Base-by-base conservation (phyloP, 1,140 invertebrate genomes). In the Drosophila fuyamai region DNA sequence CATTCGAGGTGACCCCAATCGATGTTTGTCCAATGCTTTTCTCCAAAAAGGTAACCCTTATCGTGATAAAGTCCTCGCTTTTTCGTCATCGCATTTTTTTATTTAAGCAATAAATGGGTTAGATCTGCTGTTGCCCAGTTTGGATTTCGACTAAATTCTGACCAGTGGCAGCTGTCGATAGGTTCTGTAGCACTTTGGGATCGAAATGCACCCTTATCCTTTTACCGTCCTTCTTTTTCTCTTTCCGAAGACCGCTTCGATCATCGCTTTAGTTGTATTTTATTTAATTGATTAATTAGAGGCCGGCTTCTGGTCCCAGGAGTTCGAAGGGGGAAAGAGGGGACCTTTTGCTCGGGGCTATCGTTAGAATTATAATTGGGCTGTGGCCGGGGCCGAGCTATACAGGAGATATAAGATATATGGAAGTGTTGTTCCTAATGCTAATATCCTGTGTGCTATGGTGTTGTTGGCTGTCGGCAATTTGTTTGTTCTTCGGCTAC, bases 281-380 rank as follows among this genome's bases (percentile, higher is more conserved):
- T 85, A 85, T 88, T 72, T 91, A 91, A 91, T 91, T 91, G 90
- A 91, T 91, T 91, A 91, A 91, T 91, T 91, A 91, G 74, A 91
- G 83, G 89, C 60, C 84, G 89, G 84, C 77, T 62, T 80, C 76
- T 82, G 58, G 51, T 47, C 27, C 27, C 50, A 9, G 4, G 48
- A 35, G 57, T 44, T 53, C 38, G 72, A 23, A 36, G 6, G 0
- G 44, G 44, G 9, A 51, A 6, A 5, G 2, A 36, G 14, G 59
- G 43, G 43, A 35, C 56, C 73, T 44, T 46, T 43, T 48, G 71
- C 46, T 59, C 66, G 67, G 44, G 46, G 46, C 75, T 85, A 90
- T 85, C 81, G 81, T 74, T 85, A 90, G 78, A 85, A 79, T 86
- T 91, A 83, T 91, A 91, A 91, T 91, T 89, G 89, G 72, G 81